Base-by-base conservation (phyloP, 2,888 invertebrate genomes). In the Drosophila flavopinicola region DNA sequence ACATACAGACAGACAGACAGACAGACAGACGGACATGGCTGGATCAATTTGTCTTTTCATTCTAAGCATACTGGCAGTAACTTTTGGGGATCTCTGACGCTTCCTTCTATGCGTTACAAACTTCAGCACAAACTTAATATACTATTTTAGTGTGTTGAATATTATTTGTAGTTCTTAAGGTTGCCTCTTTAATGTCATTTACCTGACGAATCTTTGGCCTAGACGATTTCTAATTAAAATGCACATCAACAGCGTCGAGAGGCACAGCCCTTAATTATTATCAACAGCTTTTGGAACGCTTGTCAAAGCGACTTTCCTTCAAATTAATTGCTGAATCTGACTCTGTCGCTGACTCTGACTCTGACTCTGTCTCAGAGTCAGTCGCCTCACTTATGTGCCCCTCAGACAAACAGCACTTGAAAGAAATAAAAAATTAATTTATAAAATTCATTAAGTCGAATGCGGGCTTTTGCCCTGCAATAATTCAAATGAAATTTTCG, bases 291-390 rank as follows among this genome's bases (percentile, higher is more conserved):
- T 38, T 38, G 51, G 51, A 48, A 25, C 13, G 1, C 57, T 59
- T 58, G 59, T 73, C 78, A 65, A 84, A 57, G 67, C 60, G 68
- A 74, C 58, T 78, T 71, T 56, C 58, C 57, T 59, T 57, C 58
- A 78, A 85, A 79, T 83, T 85, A 83, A 79, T 79, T 85, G 75
- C 84, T 68, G 83, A 58, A 61, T 51, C 47, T 11, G 44, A 33
- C 51, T 52, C 53, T 35, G n/a, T 79, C 83, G 75, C 84, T 68
- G 83, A 58, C 65, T 51, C 47, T 11, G 44, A 33, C 51, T 52
- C 32, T 25, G 23, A 23, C 6, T 47, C 48, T 44, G 17, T 13
- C 37, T 17, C n/a, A n/a, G 49, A 39, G 32, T 41, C 27, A 15
- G 20, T 13, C 5, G 29, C 10, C 11, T 23, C 37, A 29, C 49